These are phyloP conservation scores for Pseudomyrmex dendroicus DNA, from an alignment of 1,140 invertebrate species.

Conservation along the genomic window DNA sequence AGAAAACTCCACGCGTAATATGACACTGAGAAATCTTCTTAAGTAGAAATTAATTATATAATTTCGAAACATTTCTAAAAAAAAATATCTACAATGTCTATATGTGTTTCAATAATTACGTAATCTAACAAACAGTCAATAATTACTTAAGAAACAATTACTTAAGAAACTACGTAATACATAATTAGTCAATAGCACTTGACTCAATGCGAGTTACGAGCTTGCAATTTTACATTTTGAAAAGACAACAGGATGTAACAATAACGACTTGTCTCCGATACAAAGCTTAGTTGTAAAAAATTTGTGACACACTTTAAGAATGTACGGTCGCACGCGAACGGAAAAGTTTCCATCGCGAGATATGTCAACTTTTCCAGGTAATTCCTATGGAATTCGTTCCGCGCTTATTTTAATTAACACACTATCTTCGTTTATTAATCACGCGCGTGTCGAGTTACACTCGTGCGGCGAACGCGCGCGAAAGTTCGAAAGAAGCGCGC, in stretches of 20 bases:
- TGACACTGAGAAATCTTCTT: no score
- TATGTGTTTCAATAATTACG: no score
- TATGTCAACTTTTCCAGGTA: not conserved
- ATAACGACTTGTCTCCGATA: not conserved
- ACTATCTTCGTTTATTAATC: constrained; percentile 32
- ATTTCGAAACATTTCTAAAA: no score
- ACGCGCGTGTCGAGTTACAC: not conserved
- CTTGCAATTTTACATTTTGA: no score
- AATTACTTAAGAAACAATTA: no score
- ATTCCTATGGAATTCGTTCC: not conserved
- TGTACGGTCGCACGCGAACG: not conserved
- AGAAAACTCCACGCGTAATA: no score
- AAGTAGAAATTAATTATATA: no score
- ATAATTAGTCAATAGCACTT: no score
- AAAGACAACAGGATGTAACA: not conserved
- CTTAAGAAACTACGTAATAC: no score
- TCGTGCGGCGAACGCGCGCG: not conserved
- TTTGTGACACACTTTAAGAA: not conserved
- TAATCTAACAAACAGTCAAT: no score
- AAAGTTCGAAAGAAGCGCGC: not conserved
- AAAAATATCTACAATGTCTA: no score
- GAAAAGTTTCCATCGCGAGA: constrained; percentile 20
- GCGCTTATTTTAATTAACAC: constrained; percentile 10
- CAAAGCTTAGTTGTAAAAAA: constrained; percentile 17
- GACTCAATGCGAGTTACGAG: no score